Base-by-base conservation (phyloP, 1,140 invertebrate species). In the Diorhabda carinulata region DNA sequence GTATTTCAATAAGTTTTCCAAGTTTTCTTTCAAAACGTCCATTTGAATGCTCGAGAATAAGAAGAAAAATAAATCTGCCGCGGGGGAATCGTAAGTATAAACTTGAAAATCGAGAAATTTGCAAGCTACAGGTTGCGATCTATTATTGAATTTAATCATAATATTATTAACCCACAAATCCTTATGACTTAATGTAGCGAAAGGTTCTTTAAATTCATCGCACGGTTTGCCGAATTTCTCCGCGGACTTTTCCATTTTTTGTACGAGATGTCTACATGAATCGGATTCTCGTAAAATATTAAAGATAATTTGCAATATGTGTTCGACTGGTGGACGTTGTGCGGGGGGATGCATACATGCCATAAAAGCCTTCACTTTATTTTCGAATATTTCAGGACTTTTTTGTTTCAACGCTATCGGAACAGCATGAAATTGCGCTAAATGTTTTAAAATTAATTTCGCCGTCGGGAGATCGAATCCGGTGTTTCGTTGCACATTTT, bases 161-260 rank as follows among this genome's bases (percentile, higher is more conserved):
- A 88, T 80, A 70, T 90, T 90, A 73, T 88, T 89, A 3, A 83
- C 78, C 88, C 88, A 89, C 52, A 88, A 82, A 76, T 90, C 88
- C 2, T 82, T 79, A 66, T 89, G 88, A 2, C 82, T 76, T n/a
- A 86, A 82, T 0, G 83, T 85, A 0, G 81, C 82, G 77, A 83
- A 88, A 0, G 81, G 80, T 65, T 84, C 81, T 0, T 70, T 66
- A 73, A 71, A 0, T 78, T 77, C 0, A 61, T 52, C 3, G 69
- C 10, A n/a, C 0, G 70, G 56, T 3, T 62, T 63, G 73, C 75
- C 40, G 75, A 67, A 44, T 57, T 74, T 58, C 25, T 59, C 57
- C n/a, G 64, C 64, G 5, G 69, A 8, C 42, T 45, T 10, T 47
- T 76, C 40, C 4, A 76, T 64, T 6, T 68, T 69, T 2, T 71